Conservation (phyloP, 2,797 vertebrate genomes). For the Pseudomugil gertrudae region DNA sequence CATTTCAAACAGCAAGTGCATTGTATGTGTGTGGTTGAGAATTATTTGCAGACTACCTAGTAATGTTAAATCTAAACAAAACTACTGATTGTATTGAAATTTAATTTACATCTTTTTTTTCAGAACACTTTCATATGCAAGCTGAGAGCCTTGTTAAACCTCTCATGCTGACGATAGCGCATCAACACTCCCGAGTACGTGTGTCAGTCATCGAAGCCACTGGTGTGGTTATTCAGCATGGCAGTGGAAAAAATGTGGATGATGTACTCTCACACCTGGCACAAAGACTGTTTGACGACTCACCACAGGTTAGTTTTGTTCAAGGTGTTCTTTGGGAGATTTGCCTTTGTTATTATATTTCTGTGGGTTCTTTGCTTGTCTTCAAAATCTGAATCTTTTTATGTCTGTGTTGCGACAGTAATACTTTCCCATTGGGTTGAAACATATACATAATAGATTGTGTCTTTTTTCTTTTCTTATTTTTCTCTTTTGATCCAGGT, state of each 20-base stretch:
- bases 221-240: slow-evolving; percentile 87
- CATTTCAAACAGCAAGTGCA: too few relatives aligned
- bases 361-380: neutral
- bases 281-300: slow-evolving; percentile 93
- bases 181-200: slow-evolving; percentile 94
- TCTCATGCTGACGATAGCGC: slow-evolving; percentile 90
- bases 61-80: too few relatives aligned
- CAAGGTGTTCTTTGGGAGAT: neutral
- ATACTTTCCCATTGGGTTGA: neutral
- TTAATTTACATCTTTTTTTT: slow-evolving; percentile 27
- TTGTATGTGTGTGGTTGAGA: neutral
- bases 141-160: slow-evolving; percentile 90
- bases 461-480: neutral
- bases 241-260: slow-evolving; percentile 88
- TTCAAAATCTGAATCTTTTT: neutral
- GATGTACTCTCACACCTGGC: slow-evolving; percentile 93
- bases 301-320: slow-evolving; percentile 85
- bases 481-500: slow-evolving; percentile 80
- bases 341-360: neutral
- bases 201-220: slow-evolving; percentile 89
- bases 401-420: neutral
- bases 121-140: slow-evolving; percentile 95
- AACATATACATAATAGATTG: neutral
- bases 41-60: neutral
- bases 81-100: neutral